A percentile compares a stretch with the other conserved stretches of the same genome.
These are phyloP conservation scores for Melopsittacus undulatus DNA, from an alignment of 2,797 vertebrate genomes.

Conservation along the genomic window DNA sequence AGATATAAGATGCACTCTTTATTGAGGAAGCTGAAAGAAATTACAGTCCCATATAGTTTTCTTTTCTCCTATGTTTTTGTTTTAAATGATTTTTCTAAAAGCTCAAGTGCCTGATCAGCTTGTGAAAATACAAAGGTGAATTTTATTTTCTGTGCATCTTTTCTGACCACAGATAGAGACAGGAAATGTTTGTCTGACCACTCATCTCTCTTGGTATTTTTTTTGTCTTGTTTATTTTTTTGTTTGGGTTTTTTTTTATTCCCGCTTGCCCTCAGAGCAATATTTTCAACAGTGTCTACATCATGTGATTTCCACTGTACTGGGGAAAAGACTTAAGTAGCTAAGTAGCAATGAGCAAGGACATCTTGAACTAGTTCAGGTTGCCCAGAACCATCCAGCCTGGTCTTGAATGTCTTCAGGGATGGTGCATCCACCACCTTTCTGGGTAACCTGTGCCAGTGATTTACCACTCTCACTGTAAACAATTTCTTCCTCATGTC, in stretches of 20 bases:
- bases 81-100: not conserved
- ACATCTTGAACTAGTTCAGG: not conserved
- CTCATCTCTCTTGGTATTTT: not conserved
- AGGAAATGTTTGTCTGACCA: not conserved
- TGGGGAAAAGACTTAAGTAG: not conserved
- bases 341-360: not conserved
- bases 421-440: not conserved
- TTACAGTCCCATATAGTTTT: not conserved
- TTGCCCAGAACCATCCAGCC: not conserved
- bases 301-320: not conserved
- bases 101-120: not conserved
- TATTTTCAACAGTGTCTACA: fast-evolving
- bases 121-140: not conserved
- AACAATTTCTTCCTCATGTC: not conserved
- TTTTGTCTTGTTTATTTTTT: not conserved
- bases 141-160: not conserved
- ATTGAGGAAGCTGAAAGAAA: not conserved
- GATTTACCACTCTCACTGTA: not conserved
- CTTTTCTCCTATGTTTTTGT: not conserved
- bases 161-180: not conserved
- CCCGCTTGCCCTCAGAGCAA: not conserved
- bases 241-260: too few species aligned
- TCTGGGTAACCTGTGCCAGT: not conserved
- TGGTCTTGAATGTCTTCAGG: not conserved
- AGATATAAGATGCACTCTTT: not conserved